A percentile compares a stretch with the other conserved stretches of the same genome.
phyloP scores from a whole-genome alignment of 2,113 vertebrate species.

The Cephalopholis sonnerati region DNA sequence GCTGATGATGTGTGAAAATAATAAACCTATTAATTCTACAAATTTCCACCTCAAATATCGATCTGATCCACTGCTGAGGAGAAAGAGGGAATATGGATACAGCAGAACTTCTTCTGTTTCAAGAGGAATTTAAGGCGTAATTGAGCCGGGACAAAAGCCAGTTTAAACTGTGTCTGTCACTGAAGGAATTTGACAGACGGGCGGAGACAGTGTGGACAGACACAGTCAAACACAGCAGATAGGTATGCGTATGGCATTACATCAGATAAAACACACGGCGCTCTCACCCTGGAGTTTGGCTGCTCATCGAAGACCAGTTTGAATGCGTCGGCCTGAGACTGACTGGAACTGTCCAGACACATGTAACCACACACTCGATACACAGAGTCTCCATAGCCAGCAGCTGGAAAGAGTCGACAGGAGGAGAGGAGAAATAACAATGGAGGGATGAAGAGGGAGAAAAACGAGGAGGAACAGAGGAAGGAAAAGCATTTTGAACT shows the following conservation, averaged over 20 bases:
- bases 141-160: background rate
- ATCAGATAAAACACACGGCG: background rate
- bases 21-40: background rate
- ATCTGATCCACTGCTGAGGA: background rate
- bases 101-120: background rate
- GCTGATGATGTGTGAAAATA: background rate
- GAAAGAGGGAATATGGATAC: background rate
- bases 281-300: conserved; percentile 86
- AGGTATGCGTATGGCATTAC: background rate
- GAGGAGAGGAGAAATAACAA: background rate
- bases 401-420: conserved; percentile 65
- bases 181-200: background rate
- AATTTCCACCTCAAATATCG: background rate
- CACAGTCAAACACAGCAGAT: background rate
- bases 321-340: conserved; percentile 87
- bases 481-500: background rate
- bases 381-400: conserved; percentile 81
- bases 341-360: conserved; percentile 90
- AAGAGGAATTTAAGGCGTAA: background rate
- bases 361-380: conserved; percentile 90
- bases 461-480: background rate
- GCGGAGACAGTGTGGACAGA: background rate
- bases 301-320: conserved; percentile 93
- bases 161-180: background rate
- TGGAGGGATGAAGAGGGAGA: background rate